A percentile compares a stretch with the other conserved stretches of the same genome.
Conservation (phyloP, 2,113 vertebrate genomes). For the Lagopus leucura region DNA sequence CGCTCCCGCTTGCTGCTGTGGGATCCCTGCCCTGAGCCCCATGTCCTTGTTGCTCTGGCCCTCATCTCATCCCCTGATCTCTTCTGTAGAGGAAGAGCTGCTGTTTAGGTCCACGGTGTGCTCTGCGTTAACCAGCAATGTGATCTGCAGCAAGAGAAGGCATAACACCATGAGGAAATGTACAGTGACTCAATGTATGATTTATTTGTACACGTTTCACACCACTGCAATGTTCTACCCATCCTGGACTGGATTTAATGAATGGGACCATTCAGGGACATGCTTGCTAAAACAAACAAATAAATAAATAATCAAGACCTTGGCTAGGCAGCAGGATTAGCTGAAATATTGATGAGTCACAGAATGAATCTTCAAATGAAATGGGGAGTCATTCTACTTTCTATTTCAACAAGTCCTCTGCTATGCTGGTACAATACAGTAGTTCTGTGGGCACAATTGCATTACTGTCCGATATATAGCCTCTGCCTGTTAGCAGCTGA, state of each 20-base stretch:
- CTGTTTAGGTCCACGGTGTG: neutral
- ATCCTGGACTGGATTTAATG: fast-evolving
- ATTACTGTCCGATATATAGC: neutral
- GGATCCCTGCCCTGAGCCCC: neutral
- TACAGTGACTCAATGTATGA: fast-evolving
- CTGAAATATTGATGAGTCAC: neutral
- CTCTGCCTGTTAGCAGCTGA: neutral
- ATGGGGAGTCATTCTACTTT: neutral
- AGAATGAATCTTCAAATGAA: neutral
- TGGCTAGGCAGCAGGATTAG: neutral
- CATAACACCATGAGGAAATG: fast-evolving
- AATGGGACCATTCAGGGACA: neutral
- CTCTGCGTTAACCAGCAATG: neutral
- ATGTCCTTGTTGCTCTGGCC: neutral
- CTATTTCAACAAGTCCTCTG: neutral
- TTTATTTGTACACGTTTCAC: neutral
- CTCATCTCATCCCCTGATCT: neutral
- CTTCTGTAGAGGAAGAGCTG: neutral
- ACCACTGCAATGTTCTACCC: neutral
- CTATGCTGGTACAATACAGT: neutral
- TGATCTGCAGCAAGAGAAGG: neutral
- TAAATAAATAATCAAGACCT: neutral
- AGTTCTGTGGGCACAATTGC: neutral
- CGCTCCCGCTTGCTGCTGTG: neutral
- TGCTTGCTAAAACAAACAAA: neutral